These are phyloP conservation scores for Megaceryle torquata DNA, from an alignment of 2,113 vertebrate species.

Conservation along the genomic window DNA sequence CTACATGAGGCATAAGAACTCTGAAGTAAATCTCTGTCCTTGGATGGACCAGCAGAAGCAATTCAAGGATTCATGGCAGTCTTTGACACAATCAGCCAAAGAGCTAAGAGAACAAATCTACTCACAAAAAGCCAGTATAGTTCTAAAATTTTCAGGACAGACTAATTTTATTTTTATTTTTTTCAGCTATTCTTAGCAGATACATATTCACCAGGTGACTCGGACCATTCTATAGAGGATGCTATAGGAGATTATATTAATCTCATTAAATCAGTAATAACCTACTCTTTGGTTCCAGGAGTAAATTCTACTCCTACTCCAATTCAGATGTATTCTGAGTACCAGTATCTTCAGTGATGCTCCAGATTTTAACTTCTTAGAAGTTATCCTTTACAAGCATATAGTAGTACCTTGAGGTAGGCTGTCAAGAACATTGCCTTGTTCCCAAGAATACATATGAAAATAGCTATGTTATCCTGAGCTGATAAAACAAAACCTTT, in stretches of 20 bases:
- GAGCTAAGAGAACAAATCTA: background rate
- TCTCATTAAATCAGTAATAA: background rate
- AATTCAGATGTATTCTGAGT: background rate
- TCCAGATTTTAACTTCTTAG: background rate
- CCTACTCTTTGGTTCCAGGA: background rate
- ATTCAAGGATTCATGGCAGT: background rate
- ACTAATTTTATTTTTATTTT: background rate
- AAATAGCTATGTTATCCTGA: background rate
- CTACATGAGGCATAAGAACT: background rate
- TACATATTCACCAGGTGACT: background rate
- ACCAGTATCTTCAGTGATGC: background rate
- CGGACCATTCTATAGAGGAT: background rate
- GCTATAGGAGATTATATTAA: background rate
- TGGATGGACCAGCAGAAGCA: background rate
- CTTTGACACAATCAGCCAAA: background rate
- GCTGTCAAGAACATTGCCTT: background rate
- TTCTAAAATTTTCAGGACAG: background rate
- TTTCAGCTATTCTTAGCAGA: background rate
- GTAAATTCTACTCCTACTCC: background rate
- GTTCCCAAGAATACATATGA: background rate
- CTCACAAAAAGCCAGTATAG: background rate
- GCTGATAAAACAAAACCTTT: background rate
- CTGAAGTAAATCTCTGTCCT: background rate
- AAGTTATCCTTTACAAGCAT: background rate
- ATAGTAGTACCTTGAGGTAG: background rate